Conservation (phyloP, 1,140 invertebrate genomes). For the Cyrtorhinus lividipennis region DNA sequence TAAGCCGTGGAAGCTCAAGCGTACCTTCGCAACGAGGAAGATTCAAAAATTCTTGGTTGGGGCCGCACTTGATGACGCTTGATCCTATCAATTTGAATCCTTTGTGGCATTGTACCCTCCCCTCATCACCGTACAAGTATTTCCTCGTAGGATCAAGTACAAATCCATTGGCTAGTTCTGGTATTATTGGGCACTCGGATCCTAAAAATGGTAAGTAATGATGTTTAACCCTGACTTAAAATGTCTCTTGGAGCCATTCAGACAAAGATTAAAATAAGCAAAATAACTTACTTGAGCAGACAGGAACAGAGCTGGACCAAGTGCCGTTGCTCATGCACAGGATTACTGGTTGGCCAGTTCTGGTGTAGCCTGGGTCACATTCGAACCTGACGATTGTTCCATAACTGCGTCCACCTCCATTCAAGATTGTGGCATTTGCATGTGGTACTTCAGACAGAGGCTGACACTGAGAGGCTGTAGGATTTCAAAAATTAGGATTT, state of each 20-base stretch:
- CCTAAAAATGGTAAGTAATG: slow-evolving; percentile 37
- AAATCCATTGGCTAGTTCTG: slow-evolving; percentile 70
- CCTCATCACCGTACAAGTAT: slow-evolving; percentile 81
- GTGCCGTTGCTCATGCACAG: slow-evolving; percentile 92
- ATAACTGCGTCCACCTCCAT: slow-evolving; percentile 84
- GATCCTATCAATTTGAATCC: slow-evolving; percentile 73
- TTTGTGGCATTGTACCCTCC: slow-evolving; percentile 78
- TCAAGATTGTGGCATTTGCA: slow-evolving; percentile 75
- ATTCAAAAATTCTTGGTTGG: slow-evolving; percentile 69
- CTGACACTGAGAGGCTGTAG: slow-evolving; percentile 73
- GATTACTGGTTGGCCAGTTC: slow-evolving; percentile 75
- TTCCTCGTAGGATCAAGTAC: slow-evolving; percentile 55
- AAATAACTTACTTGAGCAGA: slow-evolving; percentile 55
- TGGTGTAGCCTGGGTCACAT: slow-evolving; percentile 83
- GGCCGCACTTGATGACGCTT: slow-evolving; percentile 76
- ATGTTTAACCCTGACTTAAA: background rate
- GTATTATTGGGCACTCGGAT: slow-evolving; percentile 64
- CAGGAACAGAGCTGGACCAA: slow-evolving; percentile 84
- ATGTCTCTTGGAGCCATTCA: too few relatives aligned
- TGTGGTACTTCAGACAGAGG: slow-evolving; percentile 73
- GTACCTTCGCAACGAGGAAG: slow-evolving; percentile 67
- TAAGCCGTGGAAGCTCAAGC: too few relatives aligned
- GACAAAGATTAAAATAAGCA: slow-evolving; percentile 8
- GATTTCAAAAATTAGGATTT: too few relatives aligned
- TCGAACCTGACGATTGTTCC: slow-evolving; percentile 90